Conservation (phyloP, 92 coral and sea anemone genomes). For the Bergia sp. region DNA sequence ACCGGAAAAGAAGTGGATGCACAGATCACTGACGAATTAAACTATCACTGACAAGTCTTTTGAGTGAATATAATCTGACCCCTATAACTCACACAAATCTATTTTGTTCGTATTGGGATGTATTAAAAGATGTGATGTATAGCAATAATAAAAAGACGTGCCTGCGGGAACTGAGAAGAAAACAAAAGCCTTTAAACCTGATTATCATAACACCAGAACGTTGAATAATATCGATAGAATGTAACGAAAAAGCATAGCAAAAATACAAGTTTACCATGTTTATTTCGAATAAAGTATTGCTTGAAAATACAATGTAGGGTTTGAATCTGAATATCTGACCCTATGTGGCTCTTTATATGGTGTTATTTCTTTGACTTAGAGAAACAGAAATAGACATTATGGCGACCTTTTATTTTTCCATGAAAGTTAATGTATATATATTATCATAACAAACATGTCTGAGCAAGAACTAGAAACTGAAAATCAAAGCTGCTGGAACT, state of each 20-base stretch:
- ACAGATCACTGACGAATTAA: not conserved
- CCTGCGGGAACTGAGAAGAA: not conserved
- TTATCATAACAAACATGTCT: constrained; percentile 20
- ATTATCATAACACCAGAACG: not conserved
- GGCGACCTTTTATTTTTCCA: not conserved
- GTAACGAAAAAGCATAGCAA: not conserved
- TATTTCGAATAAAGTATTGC: not conserved
- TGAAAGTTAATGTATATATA: not conserved
- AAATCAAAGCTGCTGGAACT: not conserved
- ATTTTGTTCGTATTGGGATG: not conserved
- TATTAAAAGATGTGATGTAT: not conserved
- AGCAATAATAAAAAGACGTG: not conserved
- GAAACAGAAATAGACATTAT: constrained; percentile 3
- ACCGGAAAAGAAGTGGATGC: not conserved
- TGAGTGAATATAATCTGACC: not conserved
- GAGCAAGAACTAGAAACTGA: not conserved
- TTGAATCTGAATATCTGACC: not conserved
- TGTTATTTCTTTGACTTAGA: not conserved
- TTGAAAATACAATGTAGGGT: not conserved
- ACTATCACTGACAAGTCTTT: not conserved
- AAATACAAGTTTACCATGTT: not conserved
- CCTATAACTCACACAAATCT: not conserved
- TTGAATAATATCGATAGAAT: constrained; percentile 11
- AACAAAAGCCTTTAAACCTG: constrained; percentile 4
- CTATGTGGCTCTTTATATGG: not conserved